Percentiles rank a stretch among this genome's conserved stretches.
These are phyloP conservation scores for Poeciliopsis occidentalis DNA, from an alignment of 2,113 vertebrate species.

Conservation along the genomic window DNA sequence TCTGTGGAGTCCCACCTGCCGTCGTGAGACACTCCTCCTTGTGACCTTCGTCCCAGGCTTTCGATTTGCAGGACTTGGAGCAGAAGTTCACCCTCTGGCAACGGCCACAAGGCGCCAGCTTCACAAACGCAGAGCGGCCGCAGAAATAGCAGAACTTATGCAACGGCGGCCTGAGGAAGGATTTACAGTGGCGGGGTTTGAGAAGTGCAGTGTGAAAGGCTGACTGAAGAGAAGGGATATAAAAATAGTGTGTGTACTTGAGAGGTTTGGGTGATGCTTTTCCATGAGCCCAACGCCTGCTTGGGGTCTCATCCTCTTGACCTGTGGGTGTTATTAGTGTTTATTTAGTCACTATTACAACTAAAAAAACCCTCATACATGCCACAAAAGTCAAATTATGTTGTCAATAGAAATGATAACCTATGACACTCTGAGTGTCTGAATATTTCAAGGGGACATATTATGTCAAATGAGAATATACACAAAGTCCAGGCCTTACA, in stretches of 20 bases:
- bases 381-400: background rate
- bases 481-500: background rate
- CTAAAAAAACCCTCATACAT: background rate
- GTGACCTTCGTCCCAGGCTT: constrained; percentile 80
- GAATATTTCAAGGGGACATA: background rate
- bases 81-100: constrained; percentile 83
- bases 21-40: constrained; percentile 75
- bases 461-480: background rate
- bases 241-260: constrained; percentile 10
- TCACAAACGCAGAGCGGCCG: constrained; percentile 80
- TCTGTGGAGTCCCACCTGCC: constrained; percentile 50
- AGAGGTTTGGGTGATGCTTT: background rate
- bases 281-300: background rate
- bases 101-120: constrained; percentile 72
- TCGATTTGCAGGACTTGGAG: constrained; percentile 81
- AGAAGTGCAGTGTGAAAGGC: background rate
- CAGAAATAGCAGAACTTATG: constrained; percentile 87
- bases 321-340: background rate
- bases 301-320: background rate
- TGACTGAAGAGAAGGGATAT: background rate
- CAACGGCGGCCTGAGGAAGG: constrained; percentile 62
- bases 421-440: background rate
- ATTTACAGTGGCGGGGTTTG: background rate
- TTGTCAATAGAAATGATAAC: background rate
- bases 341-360: background rate